Base-by-base conservation (phyloP, 1,140 invertebrate species). In the Acromyrmex heyeri region DNA sequence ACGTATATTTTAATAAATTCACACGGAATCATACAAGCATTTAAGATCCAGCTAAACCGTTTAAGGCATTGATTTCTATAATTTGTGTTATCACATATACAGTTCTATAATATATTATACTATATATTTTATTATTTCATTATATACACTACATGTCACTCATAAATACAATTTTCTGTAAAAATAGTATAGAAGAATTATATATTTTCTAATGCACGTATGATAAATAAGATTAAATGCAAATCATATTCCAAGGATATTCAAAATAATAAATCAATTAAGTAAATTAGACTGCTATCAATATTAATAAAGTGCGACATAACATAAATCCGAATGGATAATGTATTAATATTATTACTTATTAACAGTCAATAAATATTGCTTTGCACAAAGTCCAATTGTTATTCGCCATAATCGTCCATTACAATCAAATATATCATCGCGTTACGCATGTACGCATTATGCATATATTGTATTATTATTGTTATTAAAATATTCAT, bases 321-420 rank as follows among this genome's bases (percentile, higher is more conserved):
- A 78, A 78, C n/a, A 34, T 69, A 79, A 53, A 79, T 79, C 44
- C 30, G 62, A 7, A 57, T 81, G 53, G 55, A 65, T 78, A n/a
- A 78, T 65, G 2, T 61, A 21, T 75, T 48, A 48, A 48, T 50
- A 50, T 78, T 24, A 38, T 81, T 81, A 62, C 57, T 77, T 78
- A 85, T 85, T 85, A 55, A 76, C 34, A 53, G n/a, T 27, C 30
- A 57, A 85, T 64, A 79, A 85, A 77, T 85, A 85, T 78, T 75
- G 57, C 6, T 53, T 55, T 14, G 44, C n/a, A 24, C 50, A 64
- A 85, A 85, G 75, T 78, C 10, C 30, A 65, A 64, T 65, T 64
- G 61, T 62, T 53, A 38, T 78, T 75, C 38, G 0, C 61, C n/a
- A 61, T 48, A 73, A 72, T 64, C 34, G 14, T 4, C 2, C 10